Evolutionary conservation across 2,888 invertebrate species (phyloP).

Genomic region (Epiblema foenella): DNA sequence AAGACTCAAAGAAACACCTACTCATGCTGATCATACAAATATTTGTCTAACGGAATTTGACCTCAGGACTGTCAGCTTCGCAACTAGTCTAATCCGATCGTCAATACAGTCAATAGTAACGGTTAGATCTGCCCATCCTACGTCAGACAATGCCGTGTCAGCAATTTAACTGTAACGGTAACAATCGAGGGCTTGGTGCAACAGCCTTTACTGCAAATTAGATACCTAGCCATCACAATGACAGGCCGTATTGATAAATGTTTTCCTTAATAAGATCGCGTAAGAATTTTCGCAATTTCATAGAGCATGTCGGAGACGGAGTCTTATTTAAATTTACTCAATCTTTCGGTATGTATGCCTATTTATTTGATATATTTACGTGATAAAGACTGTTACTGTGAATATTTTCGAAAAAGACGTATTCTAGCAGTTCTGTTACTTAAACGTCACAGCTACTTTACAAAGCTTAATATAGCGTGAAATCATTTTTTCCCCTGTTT

Average conservation of each 20-base stretch:
- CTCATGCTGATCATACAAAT: too few species aligned
- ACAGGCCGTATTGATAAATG: not conserved
- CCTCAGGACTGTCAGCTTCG: too few species aligned
- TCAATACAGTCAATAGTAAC: too few species aligned
- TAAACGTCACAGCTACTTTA: not conserved
- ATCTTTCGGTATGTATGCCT: not conserved
- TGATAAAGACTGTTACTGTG: not conserved
- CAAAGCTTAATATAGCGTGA: not conserved
- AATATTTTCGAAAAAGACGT: not conserved
- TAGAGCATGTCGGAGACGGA: not conserved
- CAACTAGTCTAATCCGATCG: too few species aligned
- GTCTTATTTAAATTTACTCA: not conserved
- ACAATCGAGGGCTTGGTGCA: conserved; percentile 13
- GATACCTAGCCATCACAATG: not conserved
- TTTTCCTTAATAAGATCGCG: not conserved
- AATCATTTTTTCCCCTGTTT: too few species aligned
- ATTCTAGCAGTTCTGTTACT: not conserved
- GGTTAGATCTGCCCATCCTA: too few species aligned
- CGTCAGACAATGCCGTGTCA: not conserved
- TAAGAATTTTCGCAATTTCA: conserved; percentile 1
- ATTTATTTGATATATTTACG: not conserved
- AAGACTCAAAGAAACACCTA: too few species aligned
- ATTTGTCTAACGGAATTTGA: too few species aligned
- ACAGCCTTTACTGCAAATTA: not conserved
- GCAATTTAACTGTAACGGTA: not conserved